phyloP scores from a whole-genome alignment of 2,113 vertebrate genomes.

The Corythornis vintsioides region DNA sequence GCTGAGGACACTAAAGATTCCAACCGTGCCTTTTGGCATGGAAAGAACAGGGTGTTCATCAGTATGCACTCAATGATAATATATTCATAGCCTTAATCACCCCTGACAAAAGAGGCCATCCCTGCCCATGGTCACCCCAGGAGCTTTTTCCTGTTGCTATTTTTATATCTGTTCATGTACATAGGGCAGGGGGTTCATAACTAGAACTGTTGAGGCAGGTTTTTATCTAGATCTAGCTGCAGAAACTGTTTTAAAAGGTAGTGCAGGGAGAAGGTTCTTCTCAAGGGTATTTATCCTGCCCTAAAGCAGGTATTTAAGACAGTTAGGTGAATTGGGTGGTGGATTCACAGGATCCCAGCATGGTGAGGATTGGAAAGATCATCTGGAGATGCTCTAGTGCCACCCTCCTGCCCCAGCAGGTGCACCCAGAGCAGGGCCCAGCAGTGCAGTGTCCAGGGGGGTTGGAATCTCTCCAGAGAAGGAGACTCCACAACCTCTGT shows the following conservation, averaged over 20 bases:
- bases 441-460: no score
- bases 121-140: background rate
- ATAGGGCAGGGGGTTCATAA: background rate
- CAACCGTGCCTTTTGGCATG: background rate
- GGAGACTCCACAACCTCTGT: no score
- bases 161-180: background rate
- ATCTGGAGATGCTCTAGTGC: no score
- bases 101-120: background rate
- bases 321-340: background rate
- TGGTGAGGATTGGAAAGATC: no score
- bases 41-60: background rate
- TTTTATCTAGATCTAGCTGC: background rate
- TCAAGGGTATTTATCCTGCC: background rate
- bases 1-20: background rate
- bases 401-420: no score
- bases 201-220: background rate
- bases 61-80: background rate
- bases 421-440: no score
- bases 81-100: conserved; percentile 32
- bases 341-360: no score
- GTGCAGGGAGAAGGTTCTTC: background rate
- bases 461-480: no score
- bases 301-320: background rate
- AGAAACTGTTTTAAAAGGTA: background rate
- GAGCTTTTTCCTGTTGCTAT: background rate